phyloP scores from a whole-genome alignment of 2,888 invertebrate genomes.

The Lordiphosa andalusiaca region DNA sequence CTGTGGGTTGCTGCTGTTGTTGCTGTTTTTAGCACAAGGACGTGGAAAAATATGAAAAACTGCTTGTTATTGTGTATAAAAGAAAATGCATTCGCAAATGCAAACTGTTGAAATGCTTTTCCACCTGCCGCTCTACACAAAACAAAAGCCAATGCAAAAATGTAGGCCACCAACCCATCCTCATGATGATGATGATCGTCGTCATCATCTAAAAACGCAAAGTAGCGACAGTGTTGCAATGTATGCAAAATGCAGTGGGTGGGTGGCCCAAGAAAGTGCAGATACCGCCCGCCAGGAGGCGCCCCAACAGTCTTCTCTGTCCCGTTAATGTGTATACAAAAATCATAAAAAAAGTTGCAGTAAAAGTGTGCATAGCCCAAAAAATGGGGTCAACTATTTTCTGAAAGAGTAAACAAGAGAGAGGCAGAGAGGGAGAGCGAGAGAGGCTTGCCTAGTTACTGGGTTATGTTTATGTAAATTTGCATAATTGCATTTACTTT shows the following conservation, averaged over 20 bases:
- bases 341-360: constrained; percentile 46
- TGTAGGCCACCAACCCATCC: constrained; percentile 57
- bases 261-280: constrained; percentile 18
- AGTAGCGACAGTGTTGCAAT: constrained; percentile 69
- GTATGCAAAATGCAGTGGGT: constrained; percentile 55
- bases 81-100: constrained; percentile 50
- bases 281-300: constrained; percentile 64
- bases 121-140: constrained; percentile 52
- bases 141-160: constrained; percentile 53
- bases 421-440: constrained; percentile 9
- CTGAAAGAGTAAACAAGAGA: constrained; percentile 11
- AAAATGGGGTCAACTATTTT: constrained; percentile 75
- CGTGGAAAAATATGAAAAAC: constrained; percentile 49
- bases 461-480: constrained; percentile 75
- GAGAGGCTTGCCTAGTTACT: constrained; percentile 45
- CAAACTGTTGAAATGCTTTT: constrained; percentile 39
- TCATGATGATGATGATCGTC: constrained; percentile 3
- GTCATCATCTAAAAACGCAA: constrained; percentile 34
- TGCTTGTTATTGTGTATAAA: constrained; percentile 47
- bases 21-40: constrained; percentile 66
- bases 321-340: constrained; percentile 33
- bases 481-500: constrained; percentile 61
- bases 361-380: constrained; percentile 65
- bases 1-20: constrained; percentile 23
- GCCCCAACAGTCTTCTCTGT: constrained; percentile 40